A percentile compares a stretch with the other conserved stretches of the same genome.
Evolutionary conservation across 2,113 vertebrate genomes (phyloP).

Genomic region (Gyps fulvus): DNA sequence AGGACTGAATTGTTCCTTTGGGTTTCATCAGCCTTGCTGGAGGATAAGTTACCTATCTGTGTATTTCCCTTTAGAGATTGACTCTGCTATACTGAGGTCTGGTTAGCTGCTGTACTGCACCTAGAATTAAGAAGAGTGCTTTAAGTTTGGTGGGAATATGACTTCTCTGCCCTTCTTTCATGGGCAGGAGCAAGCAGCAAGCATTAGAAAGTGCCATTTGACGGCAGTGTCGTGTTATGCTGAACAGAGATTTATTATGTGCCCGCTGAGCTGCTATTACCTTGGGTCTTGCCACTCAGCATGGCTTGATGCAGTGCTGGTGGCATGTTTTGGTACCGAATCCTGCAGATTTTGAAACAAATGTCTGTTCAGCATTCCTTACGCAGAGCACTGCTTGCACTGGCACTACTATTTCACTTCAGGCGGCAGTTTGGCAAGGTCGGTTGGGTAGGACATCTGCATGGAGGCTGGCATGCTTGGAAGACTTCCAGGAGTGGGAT

Average conservation of each 20-base stretch:
- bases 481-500: background rate
- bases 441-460: background rate
- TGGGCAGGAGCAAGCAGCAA: background rate
- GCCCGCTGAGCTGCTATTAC: background rate
- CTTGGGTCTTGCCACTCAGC: background rate
- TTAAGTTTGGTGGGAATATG: background rate
- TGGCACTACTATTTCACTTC: rapidly evolving
- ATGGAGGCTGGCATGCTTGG: background rate
- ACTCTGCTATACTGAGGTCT: background rate
- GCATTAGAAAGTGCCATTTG: background rate
- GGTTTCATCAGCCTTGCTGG: background rate
- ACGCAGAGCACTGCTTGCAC: background rate
- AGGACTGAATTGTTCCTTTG: background rate
- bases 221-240: background rate
- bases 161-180: background rate
- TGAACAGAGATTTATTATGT: background rate
- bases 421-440: background rate
- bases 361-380: background rate
- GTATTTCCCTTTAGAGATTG: background rate
- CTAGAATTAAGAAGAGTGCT: background rate
- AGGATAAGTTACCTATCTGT: background rate
- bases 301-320: background rate
- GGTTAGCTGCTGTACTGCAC: background rate
- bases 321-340: background rate
- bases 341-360: rapidly evolving